Percentiles rank a stretch among this genome's conserved stretches.
These are phyloP conservation scores for Parambassis ranga DNA, from an alignment of 2,797 vertebrate genomes.

Conservation along the genomic window DNA sequence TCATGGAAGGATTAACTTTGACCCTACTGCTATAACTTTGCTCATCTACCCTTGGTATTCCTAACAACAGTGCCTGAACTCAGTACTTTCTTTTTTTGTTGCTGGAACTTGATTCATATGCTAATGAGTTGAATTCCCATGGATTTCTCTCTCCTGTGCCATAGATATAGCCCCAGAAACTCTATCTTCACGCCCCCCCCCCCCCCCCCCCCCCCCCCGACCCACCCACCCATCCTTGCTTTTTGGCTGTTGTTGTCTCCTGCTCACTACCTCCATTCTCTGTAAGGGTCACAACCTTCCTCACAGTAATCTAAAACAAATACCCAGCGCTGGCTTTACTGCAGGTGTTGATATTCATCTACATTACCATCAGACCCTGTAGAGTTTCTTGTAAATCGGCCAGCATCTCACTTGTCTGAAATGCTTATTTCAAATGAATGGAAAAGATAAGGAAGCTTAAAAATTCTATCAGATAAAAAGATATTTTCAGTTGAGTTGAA, in stretches of 20 bases:
- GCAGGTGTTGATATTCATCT: constrained; percentile 17
- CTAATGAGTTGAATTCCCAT: constrained; percentile 70
- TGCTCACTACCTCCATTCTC: constrained; percentile 24
- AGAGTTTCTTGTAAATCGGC: not conserved
- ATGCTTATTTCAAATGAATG: constrained; percentile 1
- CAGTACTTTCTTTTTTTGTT: constrained; percentile 55
- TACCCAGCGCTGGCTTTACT: not conserved
- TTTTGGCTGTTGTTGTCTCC: constrained; percentile 25
- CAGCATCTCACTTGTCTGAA: not conserved
- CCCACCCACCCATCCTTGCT: too few species aligned
- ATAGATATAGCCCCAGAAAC: constrained; percentile 44
- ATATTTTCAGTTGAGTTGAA: not conserved
- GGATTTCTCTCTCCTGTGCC: constrained; percentile 55
- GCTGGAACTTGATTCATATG: constrained; percentile 78
- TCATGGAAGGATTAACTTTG: constrained; percentile 29
- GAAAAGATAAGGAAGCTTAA: not conserved
- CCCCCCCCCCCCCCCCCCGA: not conserved
- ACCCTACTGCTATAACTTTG: constrained; percentile 42
- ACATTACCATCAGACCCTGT: not conserved
- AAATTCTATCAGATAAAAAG: not conserved
- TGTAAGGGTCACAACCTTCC: constrained; percentile 23
- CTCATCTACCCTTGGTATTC: constrained; percentile 39
- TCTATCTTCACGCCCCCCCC: not conserved
- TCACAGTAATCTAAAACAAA: constrained; percentile 10
- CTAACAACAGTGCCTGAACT: constrained; percentile 43